phyloP scores from a whole-genome alignment of 2,888 invertebrate genomes.

The Thymelicus acteon region DNA sequence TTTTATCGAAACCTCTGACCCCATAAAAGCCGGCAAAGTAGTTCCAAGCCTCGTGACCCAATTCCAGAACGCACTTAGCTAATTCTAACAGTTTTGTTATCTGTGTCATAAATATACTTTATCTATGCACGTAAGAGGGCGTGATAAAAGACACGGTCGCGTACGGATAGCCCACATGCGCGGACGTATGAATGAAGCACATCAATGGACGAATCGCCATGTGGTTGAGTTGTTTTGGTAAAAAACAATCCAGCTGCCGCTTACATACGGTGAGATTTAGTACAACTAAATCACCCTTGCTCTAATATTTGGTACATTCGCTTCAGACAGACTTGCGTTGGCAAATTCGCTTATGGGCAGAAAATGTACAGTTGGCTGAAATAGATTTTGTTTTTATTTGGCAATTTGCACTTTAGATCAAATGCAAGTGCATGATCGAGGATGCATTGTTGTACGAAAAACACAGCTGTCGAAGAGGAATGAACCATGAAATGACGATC shows the following conservation, averaged over 20 bases:
- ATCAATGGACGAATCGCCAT: slow-evolving; percentile 54
- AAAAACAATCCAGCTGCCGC: slow-evolving; percentile 48
- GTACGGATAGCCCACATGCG: slow-evolving; percentile 62
- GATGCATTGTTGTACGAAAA: too few relatives aligned
- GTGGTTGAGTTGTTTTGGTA: slow-evolving; percentile 58
- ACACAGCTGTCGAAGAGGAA: too few relatives aligned
- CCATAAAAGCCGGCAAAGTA: slow-evolving; percentile 29
- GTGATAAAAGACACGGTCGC: slow-evolving; percentile 50
- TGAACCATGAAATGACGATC: too few relatives aligned
- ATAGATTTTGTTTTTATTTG: too few relatives aligned
- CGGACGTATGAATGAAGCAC: slow-evolving; percentile 52
- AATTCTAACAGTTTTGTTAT: slow-evolving; percentile 50
- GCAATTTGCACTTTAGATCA: too few relatives aligned
- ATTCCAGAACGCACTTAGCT: slow-evolving; percentile 41
- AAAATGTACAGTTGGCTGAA: too few relatives aligned
- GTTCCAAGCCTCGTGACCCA: slow-evolving; percentile 33
- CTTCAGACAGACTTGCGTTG: too few relatives aligned
- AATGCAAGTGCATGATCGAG: too few relatives aligned
- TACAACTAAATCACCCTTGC: slow-evolving; percentile 6
- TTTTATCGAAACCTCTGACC: slow-evolving; percentile 29
- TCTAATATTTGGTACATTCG: not conserved
- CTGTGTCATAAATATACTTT: slow-evolving; percentile 48
- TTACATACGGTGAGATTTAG: slow-evolving; percentile 16
- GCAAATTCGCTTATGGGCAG: too few relatives aligned
- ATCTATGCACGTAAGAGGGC: slow-evolving; percentile 49